These are phyloP conservation scores for Emesis furor DNA, from an alignment of 2,888 invertebrate species.

Conservation along the genomic window DNA sequence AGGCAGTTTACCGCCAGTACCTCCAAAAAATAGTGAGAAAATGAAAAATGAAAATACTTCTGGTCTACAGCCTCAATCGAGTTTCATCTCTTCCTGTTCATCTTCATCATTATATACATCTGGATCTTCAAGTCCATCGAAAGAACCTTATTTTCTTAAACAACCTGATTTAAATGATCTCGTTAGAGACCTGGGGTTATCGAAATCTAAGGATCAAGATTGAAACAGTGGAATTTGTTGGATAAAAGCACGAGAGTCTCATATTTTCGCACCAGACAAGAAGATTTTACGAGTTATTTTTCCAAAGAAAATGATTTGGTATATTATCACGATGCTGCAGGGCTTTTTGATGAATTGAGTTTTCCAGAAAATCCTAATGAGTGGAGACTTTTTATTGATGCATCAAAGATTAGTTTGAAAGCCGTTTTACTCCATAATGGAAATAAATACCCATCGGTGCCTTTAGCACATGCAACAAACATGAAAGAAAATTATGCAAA, in stretches of 20 bases:
- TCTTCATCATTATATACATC: neutral
- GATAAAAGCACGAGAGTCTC: constrained; percentile 14
- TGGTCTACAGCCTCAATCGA: neutral
- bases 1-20: constrained; percentile 26
- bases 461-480: constrained; percentile 28
- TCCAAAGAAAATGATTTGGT: constrained; percentile 8
- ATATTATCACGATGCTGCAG: constrained; percentile 25
- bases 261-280: neutral
- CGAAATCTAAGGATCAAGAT: constrained; percentile 26
- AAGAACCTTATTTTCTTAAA: constrained; percentile 31
- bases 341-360: constrained; percentile 8
- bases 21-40: constrained; percentile 1
- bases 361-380: neutral
- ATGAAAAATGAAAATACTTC: constrained; percentile 11
- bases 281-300: neutral
- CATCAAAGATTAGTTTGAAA: constrained; percentile 38
- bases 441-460: constrained; percentile 36
- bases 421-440: constrained; percentile 49
- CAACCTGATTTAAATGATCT: constrained; percentile 31
- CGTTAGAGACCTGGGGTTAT: constrained; percentile 17
- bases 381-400: constrained; percentile 35
- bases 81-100: neutral
- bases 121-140: constrained; percentile 10
- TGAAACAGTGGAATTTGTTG: constrained; percentile 28
- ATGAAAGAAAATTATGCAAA: constrained; percentile 42